Evolutionary conservation across 2,888 invertebrate genomes (phyloP).

Genomic region (Euzophera pinguis): DNA sequence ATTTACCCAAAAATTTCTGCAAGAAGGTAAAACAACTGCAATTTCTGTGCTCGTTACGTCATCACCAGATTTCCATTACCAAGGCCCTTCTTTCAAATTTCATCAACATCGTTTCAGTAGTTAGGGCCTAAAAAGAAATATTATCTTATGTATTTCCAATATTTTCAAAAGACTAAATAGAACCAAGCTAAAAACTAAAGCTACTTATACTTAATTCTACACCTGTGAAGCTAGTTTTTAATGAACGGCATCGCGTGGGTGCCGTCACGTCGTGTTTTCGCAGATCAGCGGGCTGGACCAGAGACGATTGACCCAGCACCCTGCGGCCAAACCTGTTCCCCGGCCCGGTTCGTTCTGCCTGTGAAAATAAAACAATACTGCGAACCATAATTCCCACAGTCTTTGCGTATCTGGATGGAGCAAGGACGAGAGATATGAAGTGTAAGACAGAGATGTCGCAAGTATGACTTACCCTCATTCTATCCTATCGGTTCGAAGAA

Average conservation of each 20-base stretch:
- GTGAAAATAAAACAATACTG: slow-evolving; percentile 33
- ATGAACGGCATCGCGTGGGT: slow-evolving; percentile 51
- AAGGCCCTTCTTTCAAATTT: too few species aligned
- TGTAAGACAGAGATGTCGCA: too few species aligned
- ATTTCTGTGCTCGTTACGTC: too few species aligned
- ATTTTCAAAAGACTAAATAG: not conserved
- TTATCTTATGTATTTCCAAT: too few species aligned
- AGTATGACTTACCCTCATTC: not conserved
- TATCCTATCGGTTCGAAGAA: too few species aligned
- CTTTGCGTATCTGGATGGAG: slow-evolving; percentile 14
- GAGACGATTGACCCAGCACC: slow-evolving; percentile 65
- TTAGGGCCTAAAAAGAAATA: too few species aligned
- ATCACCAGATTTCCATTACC: too few species aligned
- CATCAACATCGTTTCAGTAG: too few species aligned
- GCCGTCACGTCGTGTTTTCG: slow-evolving; percentile 44
- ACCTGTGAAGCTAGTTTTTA: slow-evolving; percentile 30
- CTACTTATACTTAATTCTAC: not conserved
- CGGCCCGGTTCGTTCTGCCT: slow-evolving; percentile 22
- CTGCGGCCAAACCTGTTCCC: slow-evolving; percentile 65
- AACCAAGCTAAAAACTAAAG: too few species aligned
- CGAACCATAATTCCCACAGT: slow-evolving; percentile 27
- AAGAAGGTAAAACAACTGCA: slow-evolving; percentile 6
- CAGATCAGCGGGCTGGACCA: slow-evolving; percentile 63
- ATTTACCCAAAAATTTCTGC: not conserved
- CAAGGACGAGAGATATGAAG: slow-evolving; percentile 1